Conservation (phyloP, 1,140 invertebrate species). For the Ips typographus region DNA sequence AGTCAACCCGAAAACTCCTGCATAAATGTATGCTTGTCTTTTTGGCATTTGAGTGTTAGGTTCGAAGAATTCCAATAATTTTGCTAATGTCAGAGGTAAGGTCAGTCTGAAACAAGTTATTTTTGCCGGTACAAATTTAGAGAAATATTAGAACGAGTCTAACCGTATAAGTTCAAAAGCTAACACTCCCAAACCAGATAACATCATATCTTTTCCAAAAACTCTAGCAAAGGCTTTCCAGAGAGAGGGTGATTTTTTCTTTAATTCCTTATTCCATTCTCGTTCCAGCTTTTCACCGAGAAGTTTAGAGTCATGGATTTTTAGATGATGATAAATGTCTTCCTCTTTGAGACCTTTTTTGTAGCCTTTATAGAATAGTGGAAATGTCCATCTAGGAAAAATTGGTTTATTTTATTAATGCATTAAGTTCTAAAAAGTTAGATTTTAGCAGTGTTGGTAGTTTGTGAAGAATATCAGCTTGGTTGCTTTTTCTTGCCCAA, state of each 20-base stretch:
- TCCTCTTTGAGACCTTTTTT: conserved; percentile 42
- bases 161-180: conserved; percentile 58
- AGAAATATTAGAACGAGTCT: conserved; percentile 15
- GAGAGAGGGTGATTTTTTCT: conserved; percentile 47
- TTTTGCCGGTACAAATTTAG: background rate
- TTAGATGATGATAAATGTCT: conserved; percentile 37
- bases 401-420: no score
- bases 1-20: conserved; percentile 67
- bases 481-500: no score
- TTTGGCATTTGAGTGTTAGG: conserved; percentile 45
- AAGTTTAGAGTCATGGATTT: conserved; percentile 37
- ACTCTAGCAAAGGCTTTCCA: conserved; percentile 46
- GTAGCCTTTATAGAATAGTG: conserved; percentile 44
- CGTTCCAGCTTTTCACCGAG: conserved; percentile 60
- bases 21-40: conserved; percentile 65
- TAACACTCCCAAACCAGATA: conserved; percentile 55
- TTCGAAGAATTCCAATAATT: conserved; percentile 60
- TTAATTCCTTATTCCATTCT: conserved; percentile 56
- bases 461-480: no score
- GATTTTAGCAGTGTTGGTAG: no score
- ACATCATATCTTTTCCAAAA: conserved; percentile 50
- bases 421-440: no score
- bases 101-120: conserved; percentile 33
- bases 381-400: conserved; percentile 49
- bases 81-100: conserved; percentile 41